Percentiles rank a stretch among this genome's conserved stretches.
phyloP scores from a whole-genome alignment of 2,113 vertebrate species.

The Tachuris rubrigastra region DNA sequence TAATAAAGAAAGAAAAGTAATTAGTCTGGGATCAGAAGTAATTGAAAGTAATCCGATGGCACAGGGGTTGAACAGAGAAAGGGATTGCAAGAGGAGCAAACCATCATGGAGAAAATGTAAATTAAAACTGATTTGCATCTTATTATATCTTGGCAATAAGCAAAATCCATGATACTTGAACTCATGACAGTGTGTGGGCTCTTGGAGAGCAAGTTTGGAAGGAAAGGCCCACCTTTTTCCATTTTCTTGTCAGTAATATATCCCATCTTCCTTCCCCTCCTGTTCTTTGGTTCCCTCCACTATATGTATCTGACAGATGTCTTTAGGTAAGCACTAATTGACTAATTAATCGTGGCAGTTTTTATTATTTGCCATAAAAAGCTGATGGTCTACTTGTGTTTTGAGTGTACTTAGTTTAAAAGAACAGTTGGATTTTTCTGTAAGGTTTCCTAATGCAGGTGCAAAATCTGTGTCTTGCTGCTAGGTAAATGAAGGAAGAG shows the following conservation, averaged over 20 bases:
- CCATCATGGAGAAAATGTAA: not conserved
- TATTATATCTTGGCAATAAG: not conserved
- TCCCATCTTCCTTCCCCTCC: not conserved
- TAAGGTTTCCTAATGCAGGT: not conserved
- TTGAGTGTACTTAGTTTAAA: not conserved
- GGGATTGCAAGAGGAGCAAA: not conserved
- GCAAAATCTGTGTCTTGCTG: not conserved
- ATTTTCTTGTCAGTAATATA: not conserved
- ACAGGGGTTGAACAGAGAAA: not conserved
- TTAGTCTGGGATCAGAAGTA: accelerated
- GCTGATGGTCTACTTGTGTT: not conserved
- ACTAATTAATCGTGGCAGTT: not conserved
- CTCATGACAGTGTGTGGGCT: not conserved
- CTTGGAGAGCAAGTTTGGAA: not conserved
- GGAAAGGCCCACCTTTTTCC: not conserved
- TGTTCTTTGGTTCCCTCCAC: not conserved
- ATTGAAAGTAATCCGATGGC: not conserved
- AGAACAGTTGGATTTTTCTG: not conserved
- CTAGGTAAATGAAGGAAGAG: not conserved
- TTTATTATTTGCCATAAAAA: not conserved
- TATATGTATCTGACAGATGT: not conserved
- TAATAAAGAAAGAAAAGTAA: not conserved
- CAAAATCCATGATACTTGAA: not conserved
- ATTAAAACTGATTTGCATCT: not conserved
- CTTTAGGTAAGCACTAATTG: not conserved